A percentile compares a stretch with the other conserved stretches of the same genome.
Evolutionary conservation across 2,797 vertebrate genomes (phyloP).

Genomic region (Characodon lateralis): DNA sequence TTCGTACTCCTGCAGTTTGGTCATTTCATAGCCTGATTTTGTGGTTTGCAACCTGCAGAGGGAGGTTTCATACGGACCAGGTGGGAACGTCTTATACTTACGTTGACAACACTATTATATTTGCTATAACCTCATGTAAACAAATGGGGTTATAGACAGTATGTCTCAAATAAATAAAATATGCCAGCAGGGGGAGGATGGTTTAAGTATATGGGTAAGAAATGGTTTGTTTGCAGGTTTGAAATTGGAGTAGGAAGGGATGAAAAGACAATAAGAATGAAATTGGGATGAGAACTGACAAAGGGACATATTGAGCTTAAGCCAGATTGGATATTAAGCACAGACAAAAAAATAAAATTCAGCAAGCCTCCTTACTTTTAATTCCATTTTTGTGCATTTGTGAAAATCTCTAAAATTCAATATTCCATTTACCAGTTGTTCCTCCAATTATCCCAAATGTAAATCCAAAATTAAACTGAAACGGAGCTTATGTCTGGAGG

Average conservation of each 20-base stretch:
- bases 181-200: background rate
- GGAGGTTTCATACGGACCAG: too few species aligned
- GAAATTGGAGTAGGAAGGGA: background rate
- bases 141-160: too few species aligned
- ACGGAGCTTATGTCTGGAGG: background rate
- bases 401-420: background rate
- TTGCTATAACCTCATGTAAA: too few species aligned
- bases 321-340: background rate
- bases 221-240: background rate
- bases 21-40: too few species aligned
- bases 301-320: background rate
- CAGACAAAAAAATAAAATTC: background rate
- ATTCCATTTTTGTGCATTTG: background rate
- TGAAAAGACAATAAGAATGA: background rate
- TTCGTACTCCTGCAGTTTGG: background rate
- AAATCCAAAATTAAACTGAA: background rate
- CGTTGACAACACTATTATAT: too few species aligned
- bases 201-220: background rate
- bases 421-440: background rate
- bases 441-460: background rate
- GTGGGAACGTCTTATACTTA: too few species aligned
- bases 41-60: too few species aligned
- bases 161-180: too few species aligned
- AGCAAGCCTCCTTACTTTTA: background rate
- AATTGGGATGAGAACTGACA: background rate